phyloP scores from a whole-genome alignment of 2,113 vertebrate genomes.

The Ageneiosus marmoratus region DNA sequence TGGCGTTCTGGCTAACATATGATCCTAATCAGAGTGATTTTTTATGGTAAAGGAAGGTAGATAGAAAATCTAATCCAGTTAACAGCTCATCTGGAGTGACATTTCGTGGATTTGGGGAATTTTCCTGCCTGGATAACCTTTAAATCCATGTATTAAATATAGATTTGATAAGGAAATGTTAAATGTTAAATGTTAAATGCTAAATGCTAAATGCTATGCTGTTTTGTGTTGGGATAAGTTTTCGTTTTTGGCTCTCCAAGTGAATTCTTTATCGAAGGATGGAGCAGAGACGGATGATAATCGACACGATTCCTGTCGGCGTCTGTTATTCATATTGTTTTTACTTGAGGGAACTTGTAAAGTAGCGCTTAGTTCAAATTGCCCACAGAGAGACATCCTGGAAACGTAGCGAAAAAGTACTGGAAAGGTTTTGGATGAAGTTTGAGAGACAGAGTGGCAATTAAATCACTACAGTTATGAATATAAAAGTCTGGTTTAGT shows the following conservation, averaged over 20 bases:
- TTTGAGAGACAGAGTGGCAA: too few relatives aligned
- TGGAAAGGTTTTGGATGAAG: too few relatives aligned
- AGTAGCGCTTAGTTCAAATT: too few relatives aligned
- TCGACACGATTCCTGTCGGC: background rate
- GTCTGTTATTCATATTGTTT: conserved; percentile 18
- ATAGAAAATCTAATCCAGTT: background rate
- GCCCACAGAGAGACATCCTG: too few relatives aligned
- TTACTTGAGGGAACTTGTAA: background rate
- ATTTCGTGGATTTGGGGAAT: background rate
- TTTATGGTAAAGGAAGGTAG: background rate
- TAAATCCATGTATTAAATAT: background rate
- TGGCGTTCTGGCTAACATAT: background rate
- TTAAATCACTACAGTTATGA: too few relatives aligned
- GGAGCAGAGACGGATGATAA: background rate
- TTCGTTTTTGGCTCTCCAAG: background rate
- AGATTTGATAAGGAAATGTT: conserved; percentile 10
- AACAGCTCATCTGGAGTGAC: background rate
- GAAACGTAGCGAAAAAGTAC: too few relatives aligned
- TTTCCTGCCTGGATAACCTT: background rate
- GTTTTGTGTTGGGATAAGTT: background rate
- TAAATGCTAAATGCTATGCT: background rate
- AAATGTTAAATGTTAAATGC: background rate
- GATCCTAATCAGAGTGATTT: background rate
- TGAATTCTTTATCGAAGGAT: too few relatives aligned
- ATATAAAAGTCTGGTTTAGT: too few relatives aligned